Conservation (phyloP, 2,888 invertebrate genomes). For the Pandemis heparana region DNA sequence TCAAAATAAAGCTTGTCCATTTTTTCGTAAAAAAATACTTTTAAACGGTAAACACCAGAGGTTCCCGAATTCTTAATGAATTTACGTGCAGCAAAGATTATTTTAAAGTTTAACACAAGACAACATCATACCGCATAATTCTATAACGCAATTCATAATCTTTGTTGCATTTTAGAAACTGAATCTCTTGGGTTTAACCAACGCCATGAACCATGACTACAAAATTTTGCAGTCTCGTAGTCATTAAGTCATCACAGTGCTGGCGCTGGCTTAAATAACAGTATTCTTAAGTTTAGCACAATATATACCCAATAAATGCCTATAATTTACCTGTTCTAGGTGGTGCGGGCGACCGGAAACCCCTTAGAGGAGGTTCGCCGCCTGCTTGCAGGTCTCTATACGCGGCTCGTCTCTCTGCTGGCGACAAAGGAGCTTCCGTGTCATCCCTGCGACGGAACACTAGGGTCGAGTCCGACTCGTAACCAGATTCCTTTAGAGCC, state of each 20-base stretch:
- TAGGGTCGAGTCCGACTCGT: conserved; percentile 96
- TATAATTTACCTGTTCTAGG: conserved; percentile 85
- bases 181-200: not conserved
- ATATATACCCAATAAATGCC: not conserved
- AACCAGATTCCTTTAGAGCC: conserved; percentile 95
- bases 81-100: not conserved
- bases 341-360: conserved; percentile 96
- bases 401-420: conserved; percentile 92
- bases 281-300: not conserved
- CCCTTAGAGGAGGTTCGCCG: conserved; percentile 97
- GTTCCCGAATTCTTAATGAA: not conserved
- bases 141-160: not conserved
- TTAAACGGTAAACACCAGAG: not conserved
- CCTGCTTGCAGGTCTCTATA: conserved; percentile 97
- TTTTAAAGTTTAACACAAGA: not conserved
- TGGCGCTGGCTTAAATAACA: not conserved
- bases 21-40: not conserved
- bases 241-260: not conserved
- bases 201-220: not conserved
- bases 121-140: not conserved
- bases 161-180: not conserved
- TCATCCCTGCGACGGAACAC: conserved; percentile 92
- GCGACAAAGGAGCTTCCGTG: conserved; percentile 88
- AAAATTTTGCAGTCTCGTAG: not conserved
- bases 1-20: not conserved